phyloP scores from a whole-genome alignment of 2,113 vertebrate genomes.

The Datnioides undecimradiatus region DNA sequence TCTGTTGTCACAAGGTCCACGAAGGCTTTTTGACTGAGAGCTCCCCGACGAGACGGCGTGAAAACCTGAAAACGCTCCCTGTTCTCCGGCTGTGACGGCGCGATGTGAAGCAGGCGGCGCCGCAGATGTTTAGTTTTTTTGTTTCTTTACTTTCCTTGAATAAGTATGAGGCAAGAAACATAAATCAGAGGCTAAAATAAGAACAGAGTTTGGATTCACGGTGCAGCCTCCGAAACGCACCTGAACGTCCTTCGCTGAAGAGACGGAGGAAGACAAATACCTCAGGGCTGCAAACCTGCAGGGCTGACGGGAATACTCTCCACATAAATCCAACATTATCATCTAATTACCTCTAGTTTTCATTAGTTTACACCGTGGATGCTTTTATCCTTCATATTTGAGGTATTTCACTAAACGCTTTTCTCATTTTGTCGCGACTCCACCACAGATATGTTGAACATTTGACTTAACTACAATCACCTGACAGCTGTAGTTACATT shows the following conservation, averaged over 20 bases:
- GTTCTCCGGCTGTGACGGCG: not conserved
- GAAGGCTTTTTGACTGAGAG: not conserved
- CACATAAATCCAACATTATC: too few relatives aligned
- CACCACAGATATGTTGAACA: too few relatives aligned
- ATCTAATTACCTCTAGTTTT: too few relatives aligned
- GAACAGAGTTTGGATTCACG: conserved; percentile 28
- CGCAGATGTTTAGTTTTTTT: conserved; percentile 35
- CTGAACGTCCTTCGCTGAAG: conserved; percentile 16
- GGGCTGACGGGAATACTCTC: not conserved
- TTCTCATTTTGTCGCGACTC: too few relatives aligned
- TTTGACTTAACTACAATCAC: too few relatives aligned
- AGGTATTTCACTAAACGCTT: too few relatives aligned
- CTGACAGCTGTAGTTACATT: too few relatives aligned
- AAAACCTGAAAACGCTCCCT: not conserved
- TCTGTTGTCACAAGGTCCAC: too few relatives aligned
- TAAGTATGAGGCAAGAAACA: conserved; percentile 27
- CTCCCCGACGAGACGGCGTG: not conserved
- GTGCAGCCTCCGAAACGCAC: conserved; percentile 22
- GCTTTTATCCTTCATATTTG: too few relatives aligned
- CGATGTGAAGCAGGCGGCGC: not conserved
- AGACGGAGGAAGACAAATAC: not conserved
- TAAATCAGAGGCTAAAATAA: conserved; percentile 44
- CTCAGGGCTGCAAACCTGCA: not conserved
- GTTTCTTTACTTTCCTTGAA: conserved; percentile 31
- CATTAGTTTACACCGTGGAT: too few relatives aligned